Evolutionary conservation across 2,113 vertebrate genomes (phyloP).

Genomic region (Sprattus sprattus): DNA sequence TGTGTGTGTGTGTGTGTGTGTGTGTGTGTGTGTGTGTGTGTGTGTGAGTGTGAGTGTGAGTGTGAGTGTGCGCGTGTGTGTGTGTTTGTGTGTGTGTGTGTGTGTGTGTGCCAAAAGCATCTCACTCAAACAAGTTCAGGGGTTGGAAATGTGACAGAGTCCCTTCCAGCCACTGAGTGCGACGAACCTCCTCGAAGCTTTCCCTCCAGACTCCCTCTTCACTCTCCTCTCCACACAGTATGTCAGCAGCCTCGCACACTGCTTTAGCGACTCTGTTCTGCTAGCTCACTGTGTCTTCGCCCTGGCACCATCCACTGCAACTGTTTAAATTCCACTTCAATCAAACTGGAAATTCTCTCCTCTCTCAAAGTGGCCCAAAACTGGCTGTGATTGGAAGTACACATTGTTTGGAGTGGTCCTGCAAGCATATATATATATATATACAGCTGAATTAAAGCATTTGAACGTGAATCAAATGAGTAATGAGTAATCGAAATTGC

Average conservation of each 20-base stretch:
- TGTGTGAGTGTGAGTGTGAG: too few relatives aligned
- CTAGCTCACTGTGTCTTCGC: background rate
- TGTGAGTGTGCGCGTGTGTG: background rate
- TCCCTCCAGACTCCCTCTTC: background rate
- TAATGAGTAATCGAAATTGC: background rate
- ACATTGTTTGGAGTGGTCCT: background rate
- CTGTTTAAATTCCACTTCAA: background rate
- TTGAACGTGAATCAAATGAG: background rate
- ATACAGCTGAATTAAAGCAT: background rate
- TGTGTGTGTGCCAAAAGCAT: slow-evolving; percentile 30
- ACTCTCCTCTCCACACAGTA: background rate
- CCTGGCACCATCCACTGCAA: background rate
- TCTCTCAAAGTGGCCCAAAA: background rate
- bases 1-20: background rate
- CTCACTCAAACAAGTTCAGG: background rate
- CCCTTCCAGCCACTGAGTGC: background rate
- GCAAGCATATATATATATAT: background rate
- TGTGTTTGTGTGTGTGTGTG: slow-evolving; percentile 31
- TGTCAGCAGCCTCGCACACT: background rate
- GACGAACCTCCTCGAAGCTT: background rate
- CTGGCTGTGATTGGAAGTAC: background rate
- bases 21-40: background rate
- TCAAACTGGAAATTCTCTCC: background rate
- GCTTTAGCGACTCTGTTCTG: background rate
- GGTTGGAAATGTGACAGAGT: background rate